Evolutionary conservation across 2,113 vertebrate genomes (phyloP), one percentile per base, ranked within the genome.

Genomic region (Rhinolophus ferrumequinum): DNA sequence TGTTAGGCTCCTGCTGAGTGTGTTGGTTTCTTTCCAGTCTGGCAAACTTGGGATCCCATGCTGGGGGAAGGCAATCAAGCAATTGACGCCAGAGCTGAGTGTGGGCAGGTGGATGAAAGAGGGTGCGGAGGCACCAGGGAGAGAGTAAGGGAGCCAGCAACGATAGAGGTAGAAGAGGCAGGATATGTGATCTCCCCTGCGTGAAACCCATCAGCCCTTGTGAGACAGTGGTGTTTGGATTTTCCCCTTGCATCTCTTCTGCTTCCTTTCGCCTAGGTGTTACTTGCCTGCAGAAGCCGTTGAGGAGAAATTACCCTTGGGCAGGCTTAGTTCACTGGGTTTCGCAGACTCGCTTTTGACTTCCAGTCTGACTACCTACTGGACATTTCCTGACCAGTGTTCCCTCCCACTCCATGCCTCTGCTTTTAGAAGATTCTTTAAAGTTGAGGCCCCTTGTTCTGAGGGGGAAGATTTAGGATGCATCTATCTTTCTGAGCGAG

Each of bases 11-110:
- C 90, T 69, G 70, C 60, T 30, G 35, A 81, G 67, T 50, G 54
- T 56, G 26, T 80, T 44, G 6, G 93, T 76, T 92, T 64, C 83
- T 64, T 93, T 93, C 73, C 82, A 73, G 64, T 47, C n/a, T 90
- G 93, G 64, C 60, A 96, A 79, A 67, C 18, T 4, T 60, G 28
- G 67, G 69, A 52, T 30, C 47, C 58, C 56, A 15, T 5, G 73
- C 70, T 41, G 19, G 28, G 62, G 47, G 73, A 22, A 64, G 62
- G 93, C 12, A 88, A 85, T 69, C 82, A 84, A 91, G 88, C 81
- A 54, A 0, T 85, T 50, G 60, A 69, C 88, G 60, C 21, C 33
- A 28, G 64, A 13, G 41, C 89, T 56, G 75, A 50, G n/a, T n/a
- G 28, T 79, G 52, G 72, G 72, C 38, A 60, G 35, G 60, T 2